Conservation (phyloP, 1,140 invertebrate species). For the Drosophila mauritiana region DNA sequence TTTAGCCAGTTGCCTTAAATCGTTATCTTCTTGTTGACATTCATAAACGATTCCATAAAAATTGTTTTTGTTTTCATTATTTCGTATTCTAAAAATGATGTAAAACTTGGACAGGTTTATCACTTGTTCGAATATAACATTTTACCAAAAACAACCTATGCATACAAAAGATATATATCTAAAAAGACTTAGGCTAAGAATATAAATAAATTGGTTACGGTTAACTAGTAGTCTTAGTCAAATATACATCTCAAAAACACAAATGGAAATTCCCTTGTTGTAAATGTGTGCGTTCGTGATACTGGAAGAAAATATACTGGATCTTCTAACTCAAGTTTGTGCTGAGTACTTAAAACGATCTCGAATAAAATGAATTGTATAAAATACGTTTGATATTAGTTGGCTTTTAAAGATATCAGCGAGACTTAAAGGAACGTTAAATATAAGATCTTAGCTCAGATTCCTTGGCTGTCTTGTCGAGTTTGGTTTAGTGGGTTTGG, state of each 20-base stretch:
- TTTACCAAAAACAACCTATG: conserved; percentile 62
- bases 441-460: conserved; percentile 26
- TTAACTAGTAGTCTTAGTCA: conserved; percentile 16
- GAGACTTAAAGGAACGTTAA: conserved; percentile 57
- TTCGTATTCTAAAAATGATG: conserved; percentile 60
- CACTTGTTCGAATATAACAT: conserved; percentile 42
- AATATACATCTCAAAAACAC: conserved; percentile 24
- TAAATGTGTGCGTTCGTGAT: conserved; percentile 19
- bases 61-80: conserved; percentile 18
- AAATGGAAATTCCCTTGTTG: conserved; percentile 32
- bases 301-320: conserved; percentile 45
- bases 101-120: conserved; percentile 70
- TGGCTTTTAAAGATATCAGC: conserved; percentile 17
- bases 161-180: conserved; percentile 53
- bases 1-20: conserved; percentile 1
- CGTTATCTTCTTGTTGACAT: conserved; percentile 28
- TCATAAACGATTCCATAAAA: conserved; percentile 32
- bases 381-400: conserved; percentile 47
- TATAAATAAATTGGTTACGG: conserved; percentile 42
- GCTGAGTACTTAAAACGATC: conserved; percentile 19
- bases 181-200: conserved; percentile 49
- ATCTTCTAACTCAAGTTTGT: conserved; percentile 21
- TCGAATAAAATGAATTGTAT: conserved; percentile 27
- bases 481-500: conserved; percentile 35
- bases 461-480: conserved; percentile 26